Base-by-base conservation (phyloP, 2,888 invertebrate genomes). In the Rhamphomyia laevipes region DNA sequence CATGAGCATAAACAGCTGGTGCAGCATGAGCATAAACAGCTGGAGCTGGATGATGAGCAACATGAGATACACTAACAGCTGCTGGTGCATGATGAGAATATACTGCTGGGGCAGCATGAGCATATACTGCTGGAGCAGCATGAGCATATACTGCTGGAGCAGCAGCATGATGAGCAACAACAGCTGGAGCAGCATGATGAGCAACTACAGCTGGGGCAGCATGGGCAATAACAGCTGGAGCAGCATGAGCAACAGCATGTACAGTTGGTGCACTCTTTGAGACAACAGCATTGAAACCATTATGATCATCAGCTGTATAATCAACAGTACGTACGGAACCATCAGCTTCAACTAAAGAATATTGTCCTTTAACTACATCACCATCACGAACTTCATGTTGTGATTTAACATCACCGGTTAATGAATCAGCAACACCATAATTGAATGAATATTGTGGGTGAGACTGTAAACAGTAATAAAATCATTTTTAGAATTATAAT, bases 261-360 rank as follows among this genome's bases (percentile, higher is more conserved):
- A 70, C 61, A 27, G 65, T 63, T 53, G 70, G 69, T 17, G 66
- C 70, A 48, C 59, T 66, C 61, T 70, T 70, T 53, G 67, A 65
- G 42, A 70, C 70, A 48, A 70, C 67, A n/a, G 70, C 70, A 49
- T 70, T 70, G 63, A 70, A 70, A 18, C 70, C 70, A 45, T 67
- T 68, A 58, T 69, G 68, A 43, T 70, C 70, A 61, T 71, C 70
- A 51, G 71, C 71, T 55, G 68, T 68, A 55, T 71, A 71, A 56
- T 71, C 71, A 45, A 71, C 70, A 52, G 70, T 71, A 53, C 70
- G 70, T 55, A 71, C 70, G 48, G 70, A 70, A 62, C 70, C 70
- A 51, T 71, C 70, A 51, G 70, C 70, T 60, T 71, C 70, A 43
- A 71, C 70, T 55, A 71, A 61, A 40, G 71, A 71, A 63, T 71